Base-by-base conservation (phyloP, 23 tunicate species). In the Trididemnum miniatum region DNA sequence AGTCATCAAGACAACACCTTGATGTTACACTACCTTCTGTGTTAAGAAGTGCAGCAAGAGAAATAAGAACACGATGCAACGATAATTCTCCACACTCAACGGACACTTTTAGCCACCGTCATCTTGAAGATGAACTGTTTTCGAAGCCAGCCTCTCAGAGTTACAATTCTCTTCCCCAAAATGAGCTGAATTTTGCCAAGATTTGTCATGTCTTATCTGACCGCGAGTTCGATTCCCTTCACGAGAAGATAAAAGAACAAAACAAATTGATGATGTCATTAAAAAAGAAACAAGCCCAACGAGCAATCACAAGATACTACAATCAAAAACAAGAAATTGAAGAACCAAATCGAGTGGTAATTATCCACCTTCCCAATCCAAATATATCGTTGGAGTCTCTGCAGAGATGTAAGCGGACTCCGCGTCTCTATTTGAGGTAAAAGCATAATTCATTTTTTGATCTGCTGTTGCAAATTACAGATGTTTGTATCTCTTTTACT, bases 281-380 rank as follows among this genome's bases (percentile, higher is more conserved):
- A 31, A 67, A 12, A 9, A 31, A 24, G 25, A 67, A 67, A 33
- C 37, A 32, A 67, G 75, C 38, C 4, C 75, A 32, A 12, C 37
- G 75, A 31, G 75, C 75, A 31, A 67, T 67, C n/a, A 67, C 75
- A 37, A 28, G 59, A 2, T 78, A 34, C 24, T 35, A 78, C 29
- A 3, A 32, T 27, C 38, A 31, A 26, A 25, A 39, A n/a, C 18
- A 12, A 74, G 20, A 39, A 44, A 31, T 12, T 3, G 12, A 67
- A 2, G 59, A 40, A 20, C 57, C 25, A 15, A 26, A 57, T 2
- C 37, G 38, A 25, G 59, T 39, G 7, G 59, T 73, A 1, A 29
- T 73, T 15, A 27, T 73, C 1, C 79, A 73, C 38, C 59, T 73
- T 38, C 79, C 79, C 9, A 73, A 73, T 73, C 79, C 79, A 73